Conservation (phyloP, 2,797 vertebrate genomes). For the Gambelia wislizenii region DNA sequence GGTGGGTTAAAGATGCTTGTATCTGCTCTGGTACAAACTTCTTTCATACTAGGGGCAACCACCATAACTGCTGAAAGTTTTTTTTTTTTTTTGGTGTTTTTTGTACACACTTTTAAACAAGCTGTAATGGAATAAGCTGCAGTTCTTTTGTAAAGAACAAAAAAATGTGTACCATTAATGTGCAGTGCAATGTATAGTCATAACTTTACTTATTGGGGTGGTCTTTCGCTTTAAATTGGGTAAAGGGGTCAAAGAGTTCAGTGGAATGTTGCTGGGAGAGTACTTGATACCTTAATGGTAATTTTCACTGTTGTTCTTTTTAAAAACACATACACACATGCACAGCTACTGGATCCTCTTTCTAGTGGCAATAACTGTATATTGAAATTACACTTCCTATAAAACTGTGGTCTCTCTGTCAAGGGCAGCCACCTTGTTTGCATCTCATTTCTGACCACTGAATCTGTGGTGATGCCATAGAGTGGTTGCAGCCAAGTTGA, state of each 20-base stretch:
- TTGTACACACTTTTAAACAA: background rate
- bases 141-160: background rate
- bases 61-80: background rate
- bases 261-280: constrained; percentile 62
- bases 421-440: constrained; percentile 76
- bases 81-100: no score
- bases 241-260: background rate
- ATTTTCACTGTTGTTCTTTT: constrained; percentile 31
- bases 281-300: constrained; percentile 38
- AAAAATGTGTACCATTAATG: background rate
- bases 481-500: constrained; percentile 75
- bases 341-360: constrained; percentile 74
- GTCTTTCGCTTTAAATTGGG: background rate
- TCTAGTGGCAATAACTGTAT: constrained; percentile 77
- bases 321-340: constrained; percentile 43
- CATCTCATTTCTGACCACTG: constrained; percentile 71
- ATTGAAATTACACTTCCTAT: constrained; percentile 69
- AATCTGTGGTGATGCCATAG: constrained; percentile 75
- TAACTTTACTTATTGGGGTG: background rate
- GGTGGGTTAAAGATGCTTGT: background rate
- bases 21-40: background rate
- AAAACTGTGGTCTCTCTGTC: constrained; percentile 66
- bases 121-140: background rate
- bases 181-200: background rate
- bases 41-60: background rate